These are phyloP conservation scores for Clanis bilineata DNA, from an alignment of 2,888 invertebrate genomes.

Conservation along the genomic window DNA sequence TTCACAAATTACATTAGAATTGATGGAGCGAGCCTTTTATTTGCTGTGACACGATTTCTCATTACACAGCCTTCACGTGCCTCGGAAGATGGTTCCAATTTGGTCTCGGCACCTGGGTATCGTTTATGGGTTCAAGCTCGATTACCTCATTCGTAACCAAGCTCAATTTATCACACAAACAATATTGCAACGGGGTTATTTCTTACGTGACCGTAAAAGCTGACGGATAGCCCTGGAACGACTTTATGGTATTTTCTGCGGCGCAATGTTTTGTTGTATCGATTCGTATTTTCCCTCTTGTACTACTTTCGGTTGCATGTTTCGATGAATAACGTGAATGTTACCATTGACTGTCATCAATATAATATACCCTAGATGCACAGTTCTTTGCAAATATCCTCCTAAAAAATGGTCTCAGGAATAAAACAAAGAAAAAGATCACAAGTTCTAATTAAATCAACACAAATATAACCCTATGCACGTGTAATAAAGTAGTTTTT, in stretches of 20 bases:
- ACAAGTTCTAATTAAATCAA: no score
- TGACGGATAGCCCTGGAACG: slow-evolving; percentile 17
- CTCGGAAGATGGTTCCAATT: slow-evolving; percentile 39
- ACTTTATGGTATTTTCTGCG: slow-evolving; percentile 7
- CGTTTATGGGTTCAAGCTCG: slow-evolving; percentile 28
- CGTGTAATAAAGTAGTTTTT: no score
- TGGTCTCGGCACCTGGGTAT: slow-evolving; percentile 36
- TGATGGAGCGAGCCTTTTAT: slow-evolving; percentile 18
- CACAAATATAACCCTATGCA: no score
- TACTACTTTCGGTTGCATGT: neutral
- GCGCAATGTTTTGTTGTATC: neutral
- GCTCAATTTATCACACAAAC: slow-evolving; percentile 31
- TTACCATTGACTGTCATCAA: no score
- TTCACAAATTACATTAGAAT: slow-evolving; percentile 16
- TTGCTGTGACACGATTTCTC: slow-evolving; percentile 27
- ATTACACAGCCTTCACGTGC: slow-evolving; percentile 30
- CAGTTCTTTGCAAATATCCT: no score
- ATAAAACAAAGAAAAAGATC: no score
- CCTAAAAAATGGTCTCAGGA: no score
- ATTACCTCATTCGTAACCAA: slow-evolving; percentile 31
- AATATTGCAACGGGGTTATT: slow-evolving; percentile 22
- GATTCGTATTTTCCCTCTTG: neutral
- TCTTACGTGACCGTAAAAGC: slow-evolving; percentile 22
- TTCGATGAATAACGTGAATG: no score
- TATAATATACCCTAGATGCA: no score